Percentiles rank a stretch among this genome's conserved stretches.
Conservation (phyloP, 1,140 invertebrate species). For the Drosophila neocordata region DNA sequence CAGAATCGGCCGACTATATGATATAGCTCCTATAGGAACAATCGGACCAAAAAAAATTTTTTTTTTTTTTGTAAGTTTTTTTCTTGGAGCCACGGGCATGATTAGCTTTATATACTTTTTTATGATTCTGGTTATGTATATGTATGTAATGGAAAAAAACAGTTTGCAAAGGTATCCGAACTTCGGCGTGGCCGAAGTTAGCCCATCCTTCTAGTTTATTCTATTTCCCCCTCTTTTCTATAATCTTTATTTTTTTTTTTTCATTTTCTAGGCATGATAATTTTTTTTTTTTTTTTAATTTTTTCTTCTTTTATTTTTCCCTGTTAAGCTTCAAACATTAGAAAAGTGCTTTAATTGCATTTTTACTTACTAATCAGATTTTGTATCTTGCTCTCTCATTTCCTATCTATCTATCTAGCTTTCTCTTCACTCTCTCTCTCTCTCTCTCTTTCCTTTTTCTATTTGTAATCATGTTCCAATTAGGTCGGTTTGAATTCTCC, state of each 20-base stretch:
- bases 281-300: neutral
- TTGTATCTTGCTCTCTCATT: neutral
- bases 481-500: neutral
- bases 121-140: too few relatives aligned
- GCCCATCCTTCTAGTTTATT: too few relatives aligned
- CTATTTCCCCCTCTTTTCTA: neutral
- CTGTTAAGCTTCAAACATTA: neutral
- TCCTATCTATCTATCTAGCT: neutral
- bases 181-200: too few relatives aligned
- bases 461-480: slow-evolving; percentile 7
- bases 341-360: slow-evolving; percentile 9
- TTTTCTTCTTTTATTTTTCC: too few relatives aligned
- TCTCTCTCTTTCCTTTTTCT: neutral
- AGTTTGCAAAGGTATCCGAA: too few relatives aligned
- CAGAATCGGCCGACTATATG: too few relatives aligned
- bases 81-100: too few relatives aligned
- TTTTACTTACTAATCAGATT: slow-evolving; percentile 14
- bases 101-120: too few relatives aligned
- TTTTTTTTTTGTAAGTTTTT: too few relatives aligned
- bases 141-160: too few relatives aligned
- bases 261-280: neutral
- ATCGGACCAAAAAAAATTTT: too few relatives aligned
- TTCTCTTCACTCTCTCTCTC: neutral
- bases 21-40: too few relatives aligned
- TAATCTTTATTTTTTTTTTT: neutral